Evolutionary conservation across 2,888 invertebrate genomes (phyloP).

Genomic region (Kryphioiulus occultus): DNA sequence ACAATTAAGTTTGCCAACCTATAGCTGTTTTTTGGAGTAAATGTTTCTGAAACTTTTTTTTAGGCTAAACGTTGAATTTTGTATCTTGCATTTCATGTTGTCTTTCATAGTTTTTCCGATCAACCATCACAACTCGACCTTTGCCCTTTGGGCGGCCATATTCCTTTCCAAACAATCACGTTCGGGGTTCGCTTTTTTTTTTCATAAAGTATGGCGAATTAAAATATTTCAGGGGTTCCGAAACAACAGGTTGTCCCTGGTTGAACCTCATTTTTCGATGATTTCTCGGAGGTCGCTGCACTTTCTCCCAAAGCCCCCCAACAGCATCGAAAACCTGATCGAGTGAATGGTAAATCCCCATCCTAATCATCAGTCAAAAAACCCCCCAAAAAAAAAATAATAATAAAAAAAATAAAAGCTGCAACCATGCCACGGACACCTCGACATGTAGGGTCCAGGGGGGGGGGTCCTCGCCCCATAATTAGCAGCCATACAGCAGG

Average conservation of each 20-base stretch:
- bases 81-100: too few relatives aligned
- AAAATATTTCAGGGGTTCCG: background rate
- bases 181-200: too few relatives aligned
- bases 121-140: too few relatives aligned
- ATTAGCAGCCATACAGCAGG: background rate
- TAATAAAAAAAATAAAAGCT: too few relatives aligned
- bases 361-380: background rate
- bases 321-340: background rate
- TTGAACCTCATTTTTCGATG: background rate
- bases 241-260: background rate
- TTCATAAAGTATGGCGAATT: background rate
- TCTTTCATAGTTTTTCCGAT: too few relatives aligned
- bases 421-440: too few relatives aligned
- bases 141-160: background rate
- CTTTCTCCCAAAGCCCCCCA: background rate
- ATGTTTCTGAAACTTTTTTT: too few relatives aligned
- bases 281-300: background rate
- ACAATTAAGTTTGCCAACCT: too few relatives aligned
- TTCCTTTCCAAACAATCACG: background rate
- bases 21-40: too few relatives aligned
- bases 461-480: background rate
- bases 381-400: too few relatives aligned
- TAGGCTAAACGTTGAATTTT: too few relatives aligned
- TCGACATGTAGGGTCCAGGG: too few relatives aligned
- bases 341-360: slow-evolving; percentile 25